A percentile compares a stretch with the other conserved stretches of the same genome.
These are phyloP conservation scores for Sarotherodon lohbergeri DNA, from an alignment of 2,113 vertebrate genomes.

Conservation along the genomic window DNA sequence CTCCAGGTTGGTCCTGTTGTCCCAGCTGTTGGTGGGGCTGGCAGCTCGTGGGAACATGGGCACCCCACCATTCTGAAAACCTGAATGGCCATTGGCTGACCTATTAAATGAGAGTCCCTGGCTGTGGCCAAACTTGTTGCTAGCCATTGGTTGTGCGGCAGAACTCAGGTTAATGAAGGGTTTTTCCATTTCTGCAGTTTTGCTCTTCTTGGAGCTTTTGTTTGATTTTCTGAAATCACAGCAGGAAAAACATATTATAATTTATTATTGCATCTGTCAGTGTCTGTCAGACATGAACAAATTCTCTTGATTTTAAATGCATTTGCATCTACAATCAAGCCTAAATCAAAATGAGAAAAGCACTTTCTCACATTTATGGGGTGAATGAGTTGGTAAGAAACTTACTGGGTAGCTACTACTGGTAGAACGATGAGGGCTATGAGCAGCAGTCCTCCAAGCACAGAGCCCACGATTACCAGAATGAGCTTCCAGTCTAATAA, in stretches of 20 bases:
- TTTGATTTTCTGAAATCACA: conserved; percentile 21
- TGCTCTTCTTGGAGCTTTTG: conserved; percentile 1
- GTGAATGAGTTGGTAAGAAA: neutral
- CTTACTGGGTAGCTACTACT: conserved; percentile 37
- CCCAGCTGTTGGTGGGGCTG: no score
- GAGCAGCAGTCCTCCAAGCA: conserved; percentile 58
- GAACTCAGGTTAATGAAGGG: no score
- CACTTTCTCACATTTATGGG: neutral
- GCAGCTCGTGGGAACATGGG: no score
- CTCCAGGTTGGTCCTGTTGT: no score
- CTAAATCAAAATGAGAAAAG: neutral
- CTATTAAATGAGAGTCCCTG: no score
- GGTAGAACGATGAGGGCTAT: conserved; percentile 25
- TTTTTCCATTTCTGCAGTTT: no score
- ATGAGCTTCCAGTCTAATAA: conserved; percentile 46
- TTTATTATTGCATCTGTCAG: neutral
- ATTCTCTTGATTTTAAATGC: neutral
- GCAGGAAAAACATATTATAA: neutral
- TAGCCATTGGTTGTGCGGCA: no score
- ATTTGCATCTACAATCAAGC: neutral
- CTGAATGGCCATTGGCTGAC: no score
- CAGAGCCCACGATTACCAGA: conserved; percentile 42
- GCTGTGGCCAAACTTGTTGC: no score
- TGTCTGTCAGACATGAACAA: neutral
- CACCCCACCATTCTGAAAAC: no score